Evolutionary conservation across 1,140 invertebrate species (phyloP), one percentile per base, ranked within the genome.

Genomic region (Musca domestica): DNA sequence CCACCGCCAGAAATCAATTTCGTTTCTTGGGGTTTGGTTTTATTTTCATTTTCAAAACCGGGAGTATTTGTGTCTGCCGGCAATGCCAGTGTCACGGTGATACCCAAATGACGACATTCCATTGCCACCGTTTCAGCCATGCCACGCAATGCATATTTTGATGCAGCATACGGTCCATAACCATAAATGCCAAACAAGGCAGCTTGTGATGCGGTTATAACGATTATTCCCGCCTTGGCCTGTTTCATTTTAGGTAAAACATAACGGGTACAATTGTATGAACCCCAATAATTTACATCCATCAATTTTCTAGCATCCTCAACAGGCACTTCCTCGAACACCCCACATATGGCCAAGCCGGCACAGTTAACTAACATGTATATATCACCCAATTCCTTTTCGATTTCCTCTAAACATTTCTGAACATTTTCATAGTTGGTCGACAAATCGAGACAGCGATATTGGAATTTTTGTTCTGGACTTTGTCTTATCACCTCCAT

Each of bases 61-160:
- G 97, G 96, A 2, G 98, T 99, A 77, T 99, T 94, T 1, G 98
- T 99, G 77, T 99, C 98, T 7, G 98, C 94, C 22, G 98, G 98
- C 73, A 94, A 89, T 5, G 91, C 87, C 3, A 99, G 74, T 0
- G 95, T 98, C 0, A 99, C 88, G 30, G 87, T 86, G 0, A 99
- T 88, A 73, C 92, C 90, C 71, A 93, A 90, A 1, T 91, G 89
- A 61, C 89, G 87, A 3, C 93, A 78, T 86, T 99, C 98, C 95
- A 98, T 98, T 22, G 91, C 86, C 22, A 99, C 83, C 65, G 93
- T 88, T 80, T 99, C 96, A 6, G 96, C 96, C 69, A 99, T 88
- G 7, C 96, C 98, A 69, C 95, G 85, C 3, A 99, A 81, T 1
- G 95, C 97, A 88, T 95, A 99, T 83, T 99, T 99, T 12, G 93